Conservation (phyloP, 2,113 vertebrate genomes). For the Mustela lutreola region DNA sequence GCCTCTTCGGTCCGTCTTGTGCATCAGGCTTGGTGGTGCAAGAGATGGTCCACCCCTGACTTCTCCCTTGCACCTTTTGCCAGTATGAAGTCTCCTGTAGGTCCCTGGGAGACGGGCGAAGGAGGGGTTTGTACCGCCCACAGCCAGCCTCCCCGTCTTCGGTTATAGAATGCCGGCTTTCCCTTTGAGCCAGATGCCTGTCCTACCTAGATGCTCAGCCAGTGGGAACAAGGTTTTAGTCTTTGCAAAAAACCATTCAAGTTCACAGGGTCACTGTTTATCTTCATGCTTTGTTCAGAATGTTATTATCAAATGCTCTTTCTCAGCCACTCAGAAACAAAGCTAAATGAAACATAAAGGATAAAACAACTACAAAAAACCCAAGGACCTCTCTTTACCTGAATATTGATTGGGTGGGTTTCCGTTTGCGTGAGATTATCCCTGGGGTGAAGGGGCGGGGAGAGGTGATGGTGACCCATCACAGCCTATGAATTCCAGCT, state of each 20-base stretch:
- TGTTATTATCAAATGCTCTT: background rate
- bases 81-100: background rate
- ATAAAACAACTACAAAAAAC: fast-evolving
- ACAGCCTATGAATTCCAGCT: background rate
- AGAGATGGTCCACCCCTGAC: background rate
- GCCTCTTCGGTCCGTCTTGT: background rate
- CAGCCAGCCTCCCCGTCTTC: background rate
- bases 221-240: background rate
- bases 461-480: background rate
- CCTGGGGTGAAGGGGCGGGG: fast-evolving
- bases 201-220: background rate
- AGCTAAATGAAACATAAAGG: background rate
- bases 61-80: background rate
- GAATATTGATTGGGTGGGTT: fast-evolving
- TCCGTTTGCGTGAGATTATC: background rate
- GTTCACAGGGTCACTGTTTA: background rate
- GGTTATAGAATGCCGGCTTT: background rate
- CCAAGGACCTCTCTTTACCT: no score
- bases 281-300: background rate
- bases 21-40: background rate
- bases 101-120: fast-evolving
- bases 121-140: fast-evolving
- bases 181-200: background rate
- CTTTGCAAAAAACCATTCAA: background rate
- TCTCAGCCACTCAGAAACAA: background rate